Base-by-base conservation (phyloP, 1,140 invertebrate genomes). In the Megathymus violae region DNA sequence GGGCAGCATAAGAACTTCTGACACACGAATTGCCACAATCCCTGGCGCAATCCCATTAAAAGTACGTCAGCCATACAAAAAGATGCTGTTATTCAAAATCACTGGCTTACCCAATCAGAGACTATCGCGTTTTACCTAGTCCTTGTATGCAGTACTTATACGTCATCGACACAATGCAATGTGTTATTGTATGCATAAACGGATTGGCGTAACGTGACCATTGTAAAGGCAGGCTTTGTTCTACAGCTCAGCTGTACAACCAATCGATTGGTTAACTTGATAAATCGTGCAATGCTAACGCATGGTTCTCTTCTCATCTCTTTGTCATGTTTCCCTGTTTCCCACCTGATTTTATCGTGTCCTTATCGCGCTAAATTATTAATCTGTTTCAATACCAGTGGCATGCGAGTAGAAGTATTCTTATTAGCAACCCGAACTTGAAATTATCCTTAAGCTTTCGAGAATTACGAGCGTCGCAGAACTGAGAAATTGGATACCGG, bases 141-240 rank as follows among this genome's bases (percentile, higher is more conserved):
- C 47, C 47, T 36, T 50, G 47, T 36, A 50, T 17, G 47, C 36
- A 50, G 47, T 50, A 50, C 46, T 22, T 34, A 48, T 27, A 15
- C 60, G 48, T 52, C 60, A 62, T 52, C 14, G 16, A 44, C 58
- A 76, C 69, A 75, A 75, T 78, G 72, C 72, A 71, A 48, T 19
- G 27, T 62, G 52, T 64, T 50, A 63, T 66, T 69, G 44, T 72
- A 65, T 63, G 63, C 66, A 62, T 67, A 67, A 72, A 64, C 69
- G 63, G 54, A 78, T 71, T 68, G 64, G 41, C 51, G 51, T 68
- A 74, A 76, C 71, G 70, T 74, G 73, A 73, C 69, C 73, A 70
- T 67, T 54, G 52, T 58, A 36, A 16, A 52, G 48, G 40, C 48
- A 60, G n/a, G 48, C 60, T 62, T 52, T 62, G 48, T 62, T 62